phyloP scores from a whole-genome alignment of 2,888 invertebrate genomes.

The Trypoxylon attenuatum region DNA sequence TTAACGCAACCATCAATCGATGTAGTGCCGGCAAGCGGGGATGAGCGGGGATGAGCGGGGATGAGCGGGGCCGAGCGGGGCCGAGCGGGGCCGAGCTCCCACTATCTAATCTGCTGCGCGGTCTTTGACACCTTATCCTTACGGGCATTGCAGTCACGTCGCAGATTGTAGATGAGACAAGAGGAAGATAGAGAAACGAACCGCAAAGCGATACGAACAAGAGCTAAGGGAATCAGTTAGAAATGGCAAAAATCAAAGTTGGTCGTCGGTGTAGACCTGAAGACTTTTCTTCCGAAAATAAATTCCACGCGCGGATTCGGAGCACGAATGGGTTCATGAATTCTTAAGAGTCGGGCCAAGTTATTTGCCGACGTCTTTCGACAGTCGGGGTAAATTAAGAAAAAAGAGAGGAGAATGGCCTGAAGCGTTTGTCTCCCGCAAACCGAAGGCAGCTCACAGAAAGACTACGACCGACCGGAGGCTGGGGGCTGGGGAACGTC shows the following conservation, averaged over 20 bases:
- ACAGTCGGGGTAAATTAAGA: constrained; percentile 43
- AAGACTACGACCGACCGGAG: constrained; percentile 14
- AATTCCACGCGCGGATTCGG: not conserved
- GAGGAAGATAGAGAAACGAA: too few species aligned
- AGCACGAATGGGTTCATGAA: constrained; percentile 13
- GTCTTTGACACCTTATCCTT: too few species aligned
- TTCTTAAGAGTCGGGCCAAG: constrained; percentile 34
- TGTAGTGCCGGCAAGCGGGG: constrained; percentile 11
- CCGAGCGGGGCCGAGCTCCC: too few species aligned
- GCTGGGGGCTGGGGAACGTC: not conserved
- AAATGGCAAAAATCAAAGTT: too few species aligned
- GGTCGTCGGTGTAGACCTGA: too few species aligned
- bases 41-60: constrained; percentile 21
- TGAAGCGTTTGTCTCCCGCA: constrained; percentile 42
- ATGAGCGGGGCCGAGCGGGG: too few species aligned
- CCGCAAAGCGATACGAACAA: too few species aligned
- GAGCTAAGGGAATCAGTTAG: too few species aligned
- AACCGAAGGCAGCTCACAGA: constrained; percentile 33
- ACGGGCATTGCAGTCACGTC: too few species aligned
- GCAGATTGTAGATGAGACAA: too few species aligned
- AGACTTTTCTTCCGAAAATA: not conserved
- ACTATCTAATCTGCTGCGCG: too few species aligned
- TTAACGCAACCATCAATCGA: constrained; percentile 4
- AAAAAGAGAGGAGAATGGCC: constrained; percentile 15
- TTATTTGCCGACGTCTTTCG: constrained; percentile 41